Evolutionary conservation across 2,888 invertebrate species (phyloP), one percentile per base, ranked within the genome.

Genomic region (Pachliopta kotzebuea): DNA sequence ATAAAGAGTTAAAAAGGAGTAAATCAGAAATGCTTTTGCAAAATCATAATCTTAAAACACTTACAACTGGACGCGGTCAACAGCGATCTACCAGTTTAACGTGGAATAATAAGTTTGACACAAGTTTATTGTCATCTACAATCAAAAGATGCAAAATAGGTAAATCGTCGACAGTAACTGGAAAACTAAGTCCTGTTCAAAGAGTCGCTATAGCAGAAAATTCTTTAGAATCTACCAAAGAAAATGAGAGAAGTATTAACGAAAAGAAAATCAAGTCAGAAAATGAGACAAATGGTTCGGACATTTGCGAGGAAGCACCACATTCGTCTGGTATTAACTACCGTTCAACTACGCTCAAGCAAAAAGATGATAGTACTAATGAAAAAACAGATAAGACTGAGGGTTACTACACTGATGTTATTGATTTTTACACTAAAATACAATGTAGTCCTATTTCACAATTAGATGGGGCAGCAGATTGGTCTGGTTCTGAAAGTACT

Each of bases 71-170:
- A n/a, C 83, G 93, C 62, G 92, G 92, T 53, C 94, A 94, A 73
- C 95, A 94, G 76, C 88, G 94, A 70, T 94, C 95, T 0, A 95
- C 94, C 71, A 95, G 94, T 77, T 81, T 94, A 53, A 94, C 94
- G 0, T 94, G 95, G 93, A 95, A 94, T 74, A 95, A 94, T 74
- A 95, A 95, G 85, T 86, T 95, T 62, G 95, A 95, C 72, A 92
- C 93, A 42, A 93, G 92, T 63, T 88, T 91, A 61, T 86, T 82
- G 18, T 92, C 94, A 4, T 93, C 94, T 8, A 93, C 93, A 8
- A 93, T 94, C 63, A 96, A 96, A 72, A 92, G 95, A 69, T 93
- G 96, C 60, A 96, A 96, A 85, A 89, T 94, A 72, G 86, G 87
- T 18, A 88, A 88, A 78, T 76, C 88, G 20, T 88, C 91, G 23